Evolutionary conservation across 2,113 vertebrate species (phyloP), one percentile per base, ranked within the genome.

Genomic region (Excalfactoria chinensis): DNA sequence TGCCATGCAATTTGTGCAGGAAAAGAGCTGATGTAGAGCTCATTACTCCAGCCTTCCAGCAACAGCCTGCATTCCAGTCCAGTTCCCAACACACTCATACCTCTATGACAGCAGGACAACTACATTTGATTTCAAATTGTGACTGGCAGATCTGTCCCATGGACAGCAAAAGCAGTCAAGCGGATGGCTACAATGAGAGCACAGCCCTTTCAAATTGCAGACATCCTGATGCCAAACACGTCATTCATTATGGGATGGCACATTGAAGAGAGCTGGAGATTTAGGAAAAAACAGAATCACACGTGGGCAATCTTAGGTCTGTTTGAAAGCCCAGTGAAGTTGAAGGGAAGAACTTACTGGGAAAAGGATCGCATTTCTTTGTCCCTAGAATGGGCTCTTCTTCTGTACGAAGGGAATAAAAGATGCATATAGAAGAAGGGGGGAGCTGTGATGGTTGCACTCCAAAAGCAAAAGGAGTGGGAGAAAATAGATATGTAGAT

Each of bases 1-100:
- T 26, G 53, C 10, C 86, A 0, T 4, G 44, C 78, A 28, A 48
- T 5, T 7, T 13, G n/a, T 32, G 16, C 55, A 86, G 58, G 30
- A 84, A 86, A 75, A 80, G 64, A 58, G 11, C 16, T 51, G 58
- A 13, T 40, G 41, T 5, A 16, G 20, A 22, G 9, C 41, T 74
- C 35, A 14, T 58, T 55, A 37, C 4, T 18, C 2, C 35, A 6
- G 18, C 11, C n/a, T 84, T 11, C 23, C 10, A 48, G 44, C 26
- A 28, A 28, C 20, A 51, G 32, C 28, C 48, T 46, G 30, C 9
- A 19, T 83, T 83, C 12, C 55, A 59, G 16, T 67, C 44, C 15
- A 23, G 20, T n/a, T 81, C 46, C 46, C 41, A 64, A 3, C 0
- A 0, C 48, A 8, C 35, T 84, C 2, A 0, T 49, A 30, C 15